Evolutionary conservation across 2,888 invertebrate species (phyloP).

Genomic region (Charanyca ferruginea): DNA sequence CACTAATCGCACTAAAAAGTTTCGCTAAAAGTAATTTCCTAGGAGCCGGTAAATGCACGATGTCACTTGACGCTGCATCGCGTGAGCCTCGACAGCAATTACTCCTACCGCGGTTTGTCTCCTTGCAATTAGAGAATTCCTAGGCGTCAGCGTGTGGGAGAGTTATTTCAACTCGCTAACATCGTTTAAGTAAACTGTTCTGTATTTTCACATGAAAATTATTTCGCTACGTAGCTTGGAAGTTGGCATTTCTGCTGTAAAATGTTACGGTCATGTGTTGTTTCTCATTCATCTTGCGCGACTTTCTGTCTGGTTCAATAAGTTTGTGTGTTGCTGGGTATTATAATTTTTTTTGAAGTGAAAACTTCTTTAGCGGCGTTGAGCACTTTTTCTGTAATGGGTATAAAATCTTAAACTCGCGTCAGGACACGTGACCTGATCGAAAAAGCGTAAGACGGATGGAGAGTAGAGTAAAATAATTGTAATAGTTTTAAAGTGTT

Average conservation of each 20-base stretch:
- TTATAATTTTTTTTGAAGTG: too few relatives aligned
- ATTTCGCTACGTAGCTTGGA: slow-evolving; percentile 54
- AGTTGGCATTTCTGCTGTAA: slow-evolving; percentile 32
- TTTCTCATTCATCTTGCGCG: slow-evolving; percentile 45
- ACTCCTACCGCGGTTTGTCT: slow-evolving; percentile 68
- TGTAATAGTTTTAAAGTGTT: too few relatives aligned
- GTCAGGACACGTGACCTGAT: too few relatives aligned
- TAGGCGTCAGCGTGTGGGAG: slow-evolving; percentile 81
- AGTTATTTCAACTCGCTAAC: slow-evolving; percentile 76
- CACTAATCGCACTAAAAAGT: slow-evolving; percentile 46
- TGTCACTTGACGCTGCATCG: slow-evolving; percentile 62
- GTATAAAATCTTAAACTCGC: too few relatives aligned
- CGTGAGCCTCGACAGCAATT: slow-evolving; percentile 70
- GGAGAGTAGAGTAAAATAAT: too few relatives aligned
- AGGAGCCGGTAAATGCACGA: slow-evolving; percentile 52
- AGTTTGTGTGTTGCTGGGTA: slow-evolving; percentile 16
- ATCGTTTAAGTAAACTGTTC: slow-evolving; percentile 69
- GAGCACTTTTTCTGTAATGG: too few relatives aligned
- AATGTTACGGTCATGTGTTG: slow-evolving; percentile 45
- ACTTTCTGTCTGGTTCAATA: slow-evolving; percentile 33
- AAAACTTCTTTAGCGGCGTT: too few relatives aligned
- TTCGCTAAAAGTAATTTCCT: slow-evolving; percentile 44
- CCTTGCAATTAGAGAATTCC: slow-evolving; percentile 81
- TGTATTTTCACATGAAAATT: slow-evolving; percentile 66
- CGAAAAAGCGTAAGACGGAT: too few relatives aligned